A percentile compares a stretch with the other conserved stretches of the same genome.
Evolutionary conservation across 1,140 invertebrate genomes (phyloP).

Genomic region (Apis laboriosa): DNA sequence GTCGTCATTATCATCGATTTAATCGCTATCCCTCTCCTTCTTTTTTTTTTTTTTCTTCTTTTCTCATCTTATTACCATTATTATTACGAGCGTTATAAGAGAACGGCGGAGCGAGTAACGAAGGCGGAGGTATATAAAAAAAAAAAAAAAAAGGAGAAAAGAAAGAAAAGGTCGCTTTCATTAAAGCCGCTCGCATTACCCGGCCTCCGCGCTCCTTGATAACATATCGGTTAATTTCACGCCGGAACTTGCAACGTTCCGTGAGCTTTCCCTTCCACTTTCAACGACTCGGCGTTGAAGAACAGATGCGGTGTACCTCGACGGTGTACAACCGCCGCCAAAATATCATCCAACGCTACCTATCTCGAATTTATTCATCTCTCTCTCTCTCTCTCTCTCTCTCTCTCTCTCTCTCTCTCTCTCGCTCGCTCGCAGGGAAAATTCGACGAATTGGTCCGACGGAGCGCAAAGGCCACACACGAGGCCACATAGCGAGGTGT

Average conservation of each 20-base stretch:
- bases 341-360: not conserved
- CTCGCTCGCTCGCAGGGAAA: not conserved
- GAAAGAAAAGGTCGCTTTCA: constrained; percentile 40
- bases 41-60: not conserved
- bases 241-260: constrained; percentile 37
- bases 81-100: constrained; percentile 20
- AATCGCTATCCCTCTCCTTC: not conserved
- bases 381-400: too few species aligned
- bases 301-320: constrained; percentile 7
- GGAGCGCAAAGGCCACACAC: not conserved
- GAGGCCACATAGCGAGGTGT: not conserved
- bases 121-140: constrained; percentile 11
- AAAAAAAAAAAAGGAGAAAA: not conserved
- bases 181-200: constrained; percentile 51
- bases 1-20: not conserved
- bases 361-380: constrained; percentile 5
- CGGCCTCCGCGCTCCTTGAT: constrained; percentile 25
- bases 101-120: constrained; percentile 22
- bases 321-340: not conserved
- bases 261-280: constrained; percentile 29
- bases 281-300: constrained; percentile 36
- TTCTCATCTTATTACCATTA: not conserved
- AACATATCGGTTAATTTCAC: constrained; percentile 67
- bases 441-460: constrained; percentile 1
- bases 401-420: not conserved